Evolutionary conservation across 2,113 vertebrate species (phyloP).

Genomic region (Stegostoma tigrinum): DNA sequence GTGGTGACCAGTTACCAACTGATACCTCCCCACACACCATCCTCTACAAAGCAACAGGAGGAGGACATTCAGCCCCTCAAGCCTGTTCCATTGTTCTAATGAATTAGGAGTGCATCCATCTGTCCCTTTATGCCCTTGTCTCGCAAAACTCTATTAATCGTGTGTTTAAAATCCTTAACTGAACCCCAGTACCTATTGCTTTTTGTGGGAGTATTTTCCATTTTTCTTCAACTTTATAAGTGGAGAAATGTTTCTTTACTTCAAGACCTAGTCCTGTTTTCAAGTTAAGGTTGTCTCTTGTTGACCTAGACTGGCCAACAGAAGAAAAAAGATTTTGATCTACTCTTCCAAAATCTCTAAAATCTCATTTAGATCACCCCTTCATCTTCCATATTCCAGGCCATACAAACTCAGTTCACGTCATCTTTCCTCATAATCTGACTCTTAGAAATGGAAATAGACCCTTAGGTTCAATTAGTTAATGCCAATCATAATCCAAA

Average conservation of each 20-base stretch:
- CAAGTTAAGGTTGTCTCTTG: not conserved
- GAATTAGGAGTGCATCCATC: not conserved
- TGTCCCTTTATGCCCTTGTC: not conserved
- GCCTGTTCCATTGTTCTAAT: not conserved
- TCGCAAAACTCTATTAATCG: not conserved
- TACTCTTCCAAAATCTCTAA: not conserved
- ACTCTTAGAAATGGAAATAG: not conserved
- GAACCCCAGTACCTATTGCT: not conserved
- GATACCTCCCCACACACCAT: not conserved
- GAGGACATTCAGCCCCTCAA: not conserved
- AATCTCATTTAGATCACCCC: not conserved
- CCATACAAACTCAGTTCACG: not conserved
- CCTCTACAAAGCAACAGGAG: not conserved
- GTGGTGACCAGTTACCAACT: not conserved
- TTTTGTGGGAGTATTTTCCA: not conserved
- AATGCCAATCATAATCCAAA: no score
- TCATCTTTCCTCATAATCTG: not conserved
- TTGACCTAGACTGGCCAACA: not conserved
- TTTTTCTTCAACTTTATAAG: not conserved
- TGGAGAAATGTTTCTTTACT: not conserved
- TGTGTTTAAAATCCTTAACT: not conserved
- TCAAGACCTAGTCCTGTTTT: not conserved
- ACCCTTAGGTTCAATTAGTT: no score
- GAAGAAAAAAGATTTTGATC: not conserved
- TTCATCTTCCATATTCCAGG: not conserved